Evolutionary conservation across 2,888 invertebrate species (phyloP).

Genomic region (Ectemnius lituratus): DNA sequence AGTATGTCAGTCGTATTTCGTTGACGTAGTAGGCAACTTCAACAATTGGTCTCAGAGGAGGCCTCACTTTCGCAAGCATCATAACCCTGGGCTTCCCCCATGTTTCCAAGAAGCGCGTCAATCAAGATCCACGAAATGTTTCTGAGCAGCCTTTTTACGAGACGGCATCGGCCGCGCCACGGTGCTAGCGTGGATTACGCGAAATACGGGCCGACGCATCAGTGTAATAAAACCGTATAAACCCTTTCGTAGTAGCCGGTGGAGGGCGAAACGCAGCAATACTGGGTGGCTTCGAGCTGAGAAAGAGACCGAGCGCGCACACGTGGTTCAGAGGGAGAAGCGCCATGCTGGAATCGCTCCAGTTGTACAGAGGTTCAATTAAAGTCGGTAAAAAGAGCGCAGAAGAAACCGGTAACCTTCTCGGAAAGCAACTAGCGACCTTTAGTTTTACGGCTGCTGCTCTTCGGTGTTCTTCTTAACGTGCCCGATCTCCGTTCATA

Average conservation of each 20-base stretch:
- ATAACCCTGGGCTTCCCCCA: background rate
- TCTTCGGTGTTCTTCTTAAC: conserved; percentile 19
- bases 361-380: conserved; percentile 70
- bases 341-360: conserved; percentile 57
- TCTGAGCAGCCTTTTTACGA: conserved; percentile 58
- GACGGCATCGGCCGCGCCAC: conserved; percentile 11
- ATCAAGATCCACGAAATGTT: conserved; percentile 41
- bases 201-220: conserved; percentile 37
- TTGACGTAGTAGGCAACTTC: too few species aligned
- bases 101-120: conserved; percentile 30
- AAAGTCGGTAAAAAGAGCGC: conserved; percentile 63
- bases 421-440: conserved; percentile 60
- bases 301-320: conserved; percentile 19
- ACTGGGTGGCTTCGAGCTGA: conserved; percentile 26
- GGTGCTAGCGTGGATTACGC: conserved; percentile 5
- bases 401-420: conserved; percentile 63
- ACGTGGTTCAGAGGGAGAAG: conserved; percentile 18
- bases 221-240: conserved; percentile 69
- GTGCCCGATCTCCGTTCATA: too few species aligned
- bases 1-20: too few species aligned
- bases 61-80: too few species aligned
- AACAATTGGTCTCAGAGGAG: too few species aligned
- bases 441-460: conserved; percentile 53
- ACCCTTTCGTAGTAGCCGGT: conserved; percentile 62
- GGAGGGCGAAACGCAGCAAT: conserved; percentile 48